Percentiles rank a stretch among this genome's conserved stretches.
phyloP scores from a whole-genome alignment of 2,888 invertebrate species.

The Imbricaverruca yamaguchii region DNA sequence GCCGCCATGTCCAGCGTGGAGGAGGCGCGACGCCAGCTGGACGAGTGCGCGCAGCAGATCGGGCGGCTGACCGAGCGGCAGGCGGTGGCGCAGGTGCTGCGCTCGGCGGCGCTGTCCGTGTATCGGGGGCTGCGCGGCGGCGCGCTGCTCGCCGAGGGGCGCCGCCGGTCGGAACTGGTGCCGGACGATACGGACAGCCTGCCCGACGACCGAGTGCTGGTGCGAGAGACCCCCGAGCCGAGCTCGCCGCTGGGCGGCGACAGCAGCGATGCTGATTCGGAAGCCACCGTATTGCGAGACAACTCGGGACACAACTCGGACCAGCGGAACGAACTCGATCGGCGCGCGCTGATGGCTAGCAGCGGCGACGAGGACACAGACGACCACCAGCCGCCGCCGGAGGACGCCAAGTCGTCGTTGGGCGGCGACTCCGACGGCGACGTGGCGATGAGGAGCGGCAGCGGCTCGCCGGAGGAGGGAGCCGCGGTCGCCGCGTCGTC shows the following conservation, averaged over 20 bases:
- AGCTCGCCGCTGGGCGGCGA: neutral
- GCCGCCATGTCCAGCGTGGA: neutral
- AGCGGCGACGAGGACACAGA: neutral
- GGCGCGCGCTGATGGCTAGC: neutral
- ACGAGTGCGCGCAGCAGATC: neutral
- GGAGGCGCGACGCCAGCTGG: neutral
- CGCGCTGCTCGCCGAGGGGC: neutral
- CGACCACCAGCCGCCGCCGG: neutral
- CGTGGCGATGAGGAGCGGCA: too few relatives aligned
- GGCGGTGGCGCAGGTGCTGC: neutral
- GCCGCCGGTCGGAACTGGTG: neutral
- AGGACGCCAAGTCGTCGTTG: neutral
- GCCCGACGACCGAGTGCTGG: neutral
- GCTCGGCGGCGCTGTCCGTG: neutral
- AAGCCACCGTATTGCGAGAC: neutral
- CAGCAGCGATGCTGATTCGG: neutral
- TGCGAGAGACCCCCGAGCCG: conserved; percentile 7
- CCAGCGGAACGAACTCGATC: neutral
- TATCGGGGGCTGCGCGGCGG: neutral
- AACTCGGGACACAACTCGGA: neutral
- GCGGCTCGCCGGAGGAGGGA: too few relatives aligned
- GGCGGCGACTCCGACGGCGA: too few relatives aligned
- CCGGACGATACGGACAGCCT: neutral
- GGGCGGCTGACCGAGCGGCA: neutral
- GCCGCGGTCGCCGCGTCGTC: neutral